A percentile compares a stretch with the other conserved stretches of the same genome.
Conservation (phyloP, 2,888 invertebrate genomes). For the Bellardia pandia region DNA sequence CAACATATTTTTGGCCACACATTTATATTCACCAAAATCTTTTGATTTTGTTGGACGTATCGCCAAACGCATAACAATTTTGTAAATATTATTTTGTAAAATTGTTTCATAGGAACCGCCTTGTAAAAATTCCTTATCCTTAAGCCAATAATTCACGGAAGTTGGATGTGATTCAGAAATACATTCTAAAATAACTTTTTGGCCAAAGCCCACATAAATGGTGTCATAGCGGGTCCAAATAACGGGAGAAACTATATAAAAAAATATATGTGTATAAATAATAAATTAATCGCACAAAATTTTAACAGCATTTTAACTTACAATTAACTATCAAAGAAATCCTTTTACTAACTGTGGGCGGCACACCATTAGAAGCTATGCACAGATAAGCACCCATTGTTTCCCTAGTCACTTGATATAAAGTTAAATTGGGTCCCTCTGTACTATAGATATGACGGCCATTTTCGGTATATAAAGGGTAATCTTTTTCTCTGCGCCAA, state of each 20-base stretch:
- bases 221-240: conserved; percentile 82
- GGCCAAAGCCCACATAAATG: conserved; percentile 82
- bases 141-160: conserved; percentile 83
- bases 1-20: conserved; percentile 91
- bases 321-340: conserved; percentile 83
- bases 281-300: background rate
- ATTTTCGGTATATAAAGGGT: conserved; percentile 84
- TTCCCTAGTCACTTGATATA: conserved; percentile 80
- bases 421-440: conserved; percentile 81
- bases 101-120: conserved; percentile 84
- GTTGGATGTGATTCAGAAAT: conserved; percentile 83
- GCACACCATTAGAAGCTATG: conserved; percentile 84
- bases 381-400: conserved; percentile 83
- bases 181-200: conserved; percentile 82
- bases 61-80: conserved; percentile 90
- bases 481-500: conserved; percentile 93
- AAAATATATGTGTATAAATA: background rate
- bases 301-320: conserved; percentile 74
- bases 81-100: conserved; percentile 89
- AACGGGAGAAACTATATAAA: conserved; percentile 81
- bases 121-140: conserved; percentile 82
- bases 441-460: conserved; percentile 79
- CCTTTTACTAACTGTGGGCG: conserved; percentile 84
- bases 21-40: conserved; percentile 92
- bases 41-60: conserved; percentile 87